Percentiles rank a stretch among this genome's conserved stretches.
Conservation (phyloP, 23 tunicate genomes). For the Pegea sp. region DNA sequence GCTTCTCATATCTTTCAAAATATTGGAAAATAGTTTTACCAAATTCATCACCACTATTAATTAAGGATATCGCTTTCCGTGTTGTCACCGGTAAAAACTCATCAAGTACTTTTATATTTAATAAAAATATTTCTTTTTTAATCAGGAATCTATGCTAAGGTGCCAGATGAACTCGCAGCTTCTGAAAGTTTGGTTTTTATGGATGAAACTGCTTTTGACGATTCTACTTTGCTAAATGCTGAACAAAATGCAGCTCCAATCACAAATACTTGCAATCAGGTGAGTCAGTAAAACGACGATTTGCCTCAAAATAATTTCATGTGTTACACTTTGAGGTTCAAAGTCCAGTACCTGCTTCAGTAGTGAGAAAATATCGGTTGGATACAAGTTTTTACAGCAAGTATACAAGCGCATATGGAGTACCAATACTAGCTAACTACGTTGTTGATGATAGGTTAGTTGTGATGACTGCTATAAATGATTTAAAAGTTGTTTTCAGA, state of each 20-base stretch:
- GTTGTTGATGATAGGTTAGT: slow-evolving; percentile 34
- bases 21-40: background rate
- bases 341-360: slow-evolving; percentile 9
- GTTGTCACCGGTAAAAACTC: background rate
- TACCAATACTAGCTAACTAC: slow-evolving; percentile 17
- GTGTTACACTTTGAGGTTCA: slow-evolving; percentile 3
- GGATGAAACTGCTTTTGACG: no score
- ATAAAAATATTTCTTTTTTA: no score
- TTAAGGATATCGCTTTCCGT: background rate
- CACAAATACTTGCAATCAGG: background rate
- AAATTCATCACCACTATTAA: background rate
- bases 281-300: background rate
- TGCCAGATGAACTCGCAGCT: background rate
- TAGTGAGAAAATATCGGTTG: slow-evolving; percentile 9
- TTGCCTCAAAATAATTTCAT: background rate
- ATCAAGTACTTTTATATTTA: no score
- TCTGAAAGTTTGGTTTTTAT: background rate
- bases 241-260: background rate
- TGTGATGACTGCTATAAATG: no score
- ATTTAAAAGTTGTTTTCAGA: slow-evolving; percentile 4
- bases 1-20: background rate
- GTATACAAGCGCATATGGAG: slow-evolving; percentile 34
- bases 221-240: no score
- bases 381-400: slow-evolving; percentile 27
- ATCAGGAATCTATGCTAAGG: no score